Conservation (phyloP, 1,140 invertebrate genomes). For the Nephila pilipes region DNA sequence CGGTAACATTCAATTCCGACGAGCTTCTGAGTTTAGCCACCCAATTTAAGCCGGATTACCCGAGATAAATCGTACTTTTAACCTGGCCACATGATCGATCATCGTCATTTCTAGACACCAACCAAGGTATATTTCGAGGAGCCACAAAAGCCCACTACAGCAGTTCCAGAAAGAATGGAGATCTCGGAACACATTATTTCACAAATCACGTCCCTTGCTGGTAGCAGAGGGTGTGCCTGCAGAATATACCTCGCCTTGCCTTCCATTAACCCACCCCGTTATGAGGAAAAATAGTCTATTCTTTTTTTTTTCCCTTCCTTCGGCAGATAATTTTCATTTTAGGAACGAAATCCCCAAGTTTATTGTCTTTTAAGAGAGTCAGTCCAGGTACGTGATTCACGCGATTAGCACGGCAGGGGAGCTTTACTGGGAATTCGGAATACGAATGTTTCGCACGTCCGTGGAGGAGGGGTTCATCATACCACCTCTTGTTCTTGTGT, state of each 20-base stretch:
- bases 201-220: conserved; percentile 43
- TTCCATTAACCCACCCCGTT: conserved; percentile 41
- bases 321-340: no score
- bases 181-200: conserved; percentile 2
- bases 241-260: neutral
- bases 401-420: neutral
- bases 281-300: neutral
- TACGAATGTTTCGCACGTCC: conserved; percentile 57
- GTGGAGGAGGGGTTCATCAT: neutral
- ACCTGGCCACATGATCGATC: neutral
- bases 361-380: neutral
- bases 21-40: conserved; percentile 16
- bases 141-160: neutral
- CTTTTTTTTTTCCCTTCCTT: neutral
- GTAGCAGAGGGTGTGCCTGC: conserved; percentile 55
- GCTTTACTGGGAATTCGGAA: conserved; percentile 40
- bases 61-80: conserved; percentile 19
- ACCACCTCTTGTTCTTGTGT: neutral
- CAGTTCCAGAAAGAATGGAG: conserved; percentile 16
- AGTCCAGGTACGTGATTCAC: neutral
- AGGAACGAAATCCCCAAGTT: conserved; percentile 2
- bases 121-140: neutral
- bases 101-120: neutral
- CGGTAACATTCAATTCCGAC: neutral
- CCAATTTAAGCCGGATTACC: neutral